Evolutionary conservation across 37 sponge, comb jelly and placozoan species (phyloP).

Genomic region (Lycopodina hypogea): DNA sequence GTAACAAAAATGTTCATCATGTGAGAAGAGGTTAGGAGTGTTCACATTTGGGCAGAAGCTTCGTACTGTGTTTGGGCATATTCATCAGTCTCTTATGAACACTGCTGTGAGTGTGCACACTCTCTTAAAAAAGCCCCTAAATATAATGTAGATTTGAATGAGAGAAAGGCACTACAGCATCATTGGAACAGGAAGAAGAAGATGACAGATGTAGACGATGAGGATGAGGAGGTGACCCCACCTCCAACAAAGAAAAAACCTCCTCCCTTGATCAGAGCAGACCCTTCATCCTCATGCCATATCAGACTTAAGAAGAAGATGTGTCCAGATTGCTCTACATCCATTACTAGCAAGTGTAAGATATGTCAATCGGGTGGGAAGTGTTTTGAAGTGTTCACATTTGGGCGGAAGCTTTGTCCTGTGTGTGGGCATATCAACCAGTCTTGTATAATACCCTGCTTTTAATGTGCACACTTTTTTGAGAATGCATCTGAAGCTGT

Average conservation of each 20-base stretch:
- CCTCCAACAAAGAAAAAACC: neutral
- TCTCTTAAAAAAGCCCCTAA: no score
- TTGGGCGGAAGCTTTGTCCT: conserved; percentile 43
- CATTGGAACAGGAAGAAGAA: conserved; percentile 5
- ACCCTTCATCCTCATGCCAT: neutral
- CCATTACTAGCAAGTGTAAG: conserved; percentile 34
- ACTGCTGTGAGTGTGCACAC: no score
- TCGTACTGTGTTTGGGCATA: no score
- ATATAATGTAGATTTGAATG: no score
- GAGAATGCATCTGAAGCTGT: no score
- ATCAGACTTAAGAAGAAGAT: conserved; percentile 38
- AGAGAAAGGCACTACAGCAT: neutral
- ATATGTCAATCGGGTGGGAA: conserved; percentile 49
- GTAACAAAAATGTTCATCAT: no score
- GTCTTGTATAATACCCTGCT: conserved; percentile 31
- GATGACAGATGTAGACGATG: conserved; percentile 7
- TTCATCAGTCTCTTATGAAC: no score
- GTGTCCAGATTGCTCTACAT: conserved; percentile 54
- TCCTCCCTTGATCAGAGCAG: conserved; percentile 26
- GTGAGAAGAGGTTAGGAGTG: no score
- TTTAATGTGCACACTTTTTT: conserved; percentile 35
- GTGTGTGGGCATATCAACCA: conserved; percentile 51
- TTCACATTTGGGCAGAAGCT: no score
- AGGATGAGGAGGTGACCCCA: conserved; percentile 3
- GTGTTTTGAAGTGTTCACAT: conserved; percentile 58